A percentile compares a stretch with the other conserved stretches of the same genome.
phyloP scores from a whole-genome alignment of 2,888 invertebrate species.

The Mythimna impura region DNA sequence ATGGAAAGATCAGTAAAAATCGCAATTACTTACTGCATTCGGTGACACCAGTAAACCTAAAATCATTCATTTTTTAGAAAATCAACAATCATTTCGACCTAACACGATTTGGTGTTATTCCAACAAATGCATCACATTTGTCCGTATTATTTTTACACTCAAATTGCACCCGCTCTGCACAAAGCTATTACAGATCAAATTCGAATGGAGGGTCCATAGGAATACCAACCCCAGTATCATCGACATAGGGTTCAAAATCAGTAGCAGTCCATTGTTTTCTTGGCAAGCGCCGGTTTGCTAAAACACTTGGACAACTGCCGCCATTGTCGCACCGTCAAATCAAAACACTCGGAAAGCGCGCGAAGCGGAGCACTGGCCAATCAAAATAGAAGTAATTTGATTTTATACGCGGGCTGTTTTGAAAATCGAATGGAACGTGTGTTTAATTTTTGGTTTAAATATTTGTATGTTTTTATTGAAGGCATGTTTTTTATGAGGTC shows the following conservation, averaged over 20 bases:
- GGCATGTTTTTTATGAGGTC: constrained; percentile 5
- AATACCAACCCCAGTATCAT: constrained; percentile 56
- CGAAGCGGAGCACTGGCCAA: constrained; percentile 81
- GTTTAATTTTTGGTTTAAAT: constrained; percentile 56
- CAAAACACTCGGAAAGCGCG: constrained; percentile 84
- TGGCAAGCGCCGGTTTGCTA: constrained; percentile 75
- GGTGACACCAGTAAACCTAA: not conserved
- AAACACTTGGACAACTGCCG: constrained; percentile 87
- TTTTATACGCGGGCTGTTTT: constrained; percentile 81
- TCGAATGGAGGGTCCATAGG: constrained; percentile 24
- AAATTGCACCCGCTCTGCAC: constrained; percentile 79
- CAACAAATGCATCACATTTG: constrained; percentile 85
- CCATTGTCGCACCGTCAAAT: constrained; percentile 82
- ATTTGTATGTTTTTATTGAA: constrained; percentile 36
- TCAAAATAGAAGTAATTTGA: constrained; percentile 87
- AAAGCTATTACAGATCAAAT: constrained; percentile 60
- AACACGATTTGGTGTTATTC: constrained; percentile 80
- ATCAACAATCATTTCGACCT: constrained; percentile 58
- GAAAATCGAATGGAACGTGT: constrained; percentile 71
- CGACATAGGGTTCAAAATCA: constrained; percentile 44
- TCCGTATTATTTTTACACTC: constrained; percentile 83
- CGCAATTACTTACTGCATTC: not conserved
- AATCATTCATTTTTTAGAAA: constrained; percentile 45
- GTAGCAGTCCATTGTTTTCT: constrained; percentile 47
- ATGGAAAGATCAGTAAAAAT: not conserved